These are phyloP conservation scores for Caenorhabditis sinica DNA, from an alignment of 2,888 invertebrate genomes.

Conservation along the genomic window DNA sequence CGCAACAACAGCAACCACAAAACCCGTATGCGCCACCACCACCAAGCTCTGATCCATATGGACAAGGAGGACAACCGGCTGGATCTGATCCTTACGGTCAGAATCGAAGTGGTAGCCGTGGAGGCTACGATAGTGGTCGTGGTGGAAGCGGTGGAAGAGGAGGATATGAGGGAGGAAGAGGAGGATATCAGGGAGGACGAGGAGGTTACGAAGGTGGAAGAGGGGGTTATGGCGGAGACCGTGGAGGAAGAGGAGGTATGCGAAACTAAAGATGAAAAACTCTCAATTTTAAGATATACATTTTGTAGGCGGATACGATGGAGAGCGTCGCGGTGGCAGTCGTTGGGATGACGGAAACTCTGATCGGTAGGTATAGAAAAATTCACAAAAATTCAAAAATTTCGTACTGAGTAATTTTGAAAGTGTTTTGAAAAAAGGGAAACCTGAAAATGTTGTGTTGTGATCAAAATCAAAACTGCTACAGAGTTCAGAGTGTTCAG, in stretches of 20 bases:
- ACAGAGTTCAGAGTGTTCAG: conserved; percentile 60
- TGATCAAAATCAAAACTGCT: conserved; percentile 53
- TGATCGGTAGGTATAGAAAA: conserved; percentile 45
- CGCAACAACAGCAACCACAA: conserved; percentile 42
- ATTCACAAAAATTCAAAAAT: background rate
- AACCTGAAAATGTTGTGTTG: conserved; percentile 53
- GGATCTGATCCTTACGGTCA: conserved; percentile 55
- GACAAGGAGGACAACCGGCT: conserved; percentile 19
- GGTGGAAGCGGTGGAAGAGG: conserved; percentile 51
- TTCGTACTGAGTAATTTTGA: background rate
- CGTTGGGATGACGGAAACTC: conserved; percentile 61
- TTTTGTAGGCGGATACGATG: conserved; percentile 48
- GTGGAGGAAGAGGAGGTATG: conserved; percentile 21
- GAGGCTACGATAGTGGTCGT: conserved; percentile 58
- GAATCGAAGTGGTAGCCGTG: conserved; percentile 50
- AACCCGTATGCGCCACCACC: conserved; percentile 59
- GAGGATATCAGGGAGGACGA: conserved; percentile 52
- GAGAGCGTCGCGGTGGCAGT: conserved; percentile 62
- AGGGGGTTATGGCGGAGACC: conserved; percentile 30
- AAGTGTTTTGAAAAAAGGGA: conserved; percentile 6
- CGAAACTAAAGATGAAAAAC: background rate
- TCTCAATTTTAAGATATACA: background rate
- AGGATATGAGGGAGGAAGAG: conserved; percentile 54
- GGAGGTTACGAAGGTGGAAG: conserved; percentile 62
- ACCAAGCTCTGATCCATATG: conserved; percentile 55